Evolutionary conservation across 2,113 vertebrate genomes (phyloP), one percentile per base, ranked within the genome.

Genomic region (Megaleporinus macrocephalus): DNA sequence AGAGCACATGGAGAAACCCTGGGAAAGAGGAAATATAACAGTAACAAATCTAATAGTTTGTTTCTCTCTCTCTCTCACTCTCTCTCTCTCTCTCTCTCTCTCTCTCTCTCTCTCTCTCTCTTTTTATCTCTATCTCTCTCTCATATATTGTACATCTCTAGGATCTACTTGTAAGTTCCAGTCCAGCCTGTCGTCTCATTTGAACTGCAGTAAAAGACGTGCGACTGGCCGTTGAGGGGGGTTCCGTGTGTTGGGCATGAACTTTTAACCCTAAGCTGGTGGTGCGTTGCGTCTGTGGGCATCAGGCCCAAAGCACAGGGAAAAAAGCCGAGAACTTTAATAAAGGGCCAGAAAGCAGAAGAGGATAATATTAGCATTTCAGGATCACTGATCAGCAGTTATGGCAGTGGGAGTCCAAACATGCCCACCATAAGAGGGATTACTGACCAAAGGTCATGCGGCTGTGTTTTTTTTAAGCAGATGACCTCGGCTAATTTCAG

Each of bases 191-290:
- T 10, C 41, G 9, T 44, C 41, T 10, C 55, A 57, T 57, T 57
- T 20, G 7, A n/a, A n/a, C n/a, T n/a, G n/a, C n/a, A n/a, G n/a
- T n/a, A n/a, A n/a, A n/a, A n/a, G n/a, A n/a, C n/a, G 36, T 36
- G 36, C 36, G 7, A 36, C 36, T 7, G 7, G 36, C 36, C 36
- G 3, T 36, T 36, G 5, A 2, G 22, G 55, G 51, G 22, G 18
- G 20, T 55, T 73, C 55, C 20, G 49, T 75, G 75, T 73, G 66
- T 70, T 47, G 26, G 49, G 78, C 29, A n/a, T 36, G 59, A 84
- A 29, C 84, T 80, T 86, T 80, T 74, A 85, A 78, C 77, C 73
- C 29, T 76, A 72, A 81, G 53, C 79, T 63, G 80, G 57, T 47
- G 65, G 79, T 62, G 83, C 62, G 53, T 88, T 78, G 61, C 29